These are phyloP conservation scores for Lycocerus yunnanus DNA, from an alignment of 2,888 invertebrate species.

Conservation along the genomic window DNA sequence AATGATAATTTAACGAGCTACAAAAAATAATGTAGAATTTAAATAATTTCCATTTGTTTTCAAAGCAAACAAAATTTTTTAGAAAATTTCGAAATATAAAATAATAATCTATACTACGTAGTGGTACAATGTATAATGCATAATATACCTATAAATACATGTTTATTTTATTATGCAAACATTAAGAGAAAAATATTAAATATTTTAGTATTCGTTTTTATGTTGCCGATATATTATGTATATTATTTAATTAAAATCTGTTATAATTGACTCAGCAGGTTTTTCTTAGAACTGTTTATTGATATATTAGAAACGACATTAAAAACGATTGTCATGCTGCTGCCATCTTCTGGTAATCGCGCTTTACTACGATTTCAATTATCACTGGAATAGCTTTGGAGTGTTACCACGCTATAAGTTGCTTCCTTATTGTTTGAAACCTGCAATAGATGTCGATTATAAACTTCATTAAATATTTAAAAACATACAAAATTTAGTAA, in stretches of 20 bases:
- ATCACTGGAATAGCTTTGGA: conserved; percentile 28
- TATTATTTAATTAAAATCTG: background rate
- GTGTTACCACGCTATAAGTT: conserved; percentile 36
- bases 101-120: background rate
- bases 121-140: background rate
- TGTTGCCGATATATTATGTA: no score
- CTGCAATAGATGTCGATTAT: conserved; percentile 6
- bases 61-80: background rate
- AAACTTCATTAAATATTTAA: background rate
- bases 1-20: background rate
- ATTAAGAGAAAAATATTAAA: background rate
- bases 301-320: conserved; percentile 28
- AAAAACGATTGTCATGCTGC: conserved; percentile 15
- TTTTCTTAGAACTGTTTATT: conserved; percentile 29
- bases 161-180: background rate
- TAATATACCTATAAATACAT: no score
- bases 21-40: background rate
- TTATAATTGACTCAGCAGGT: conserved; percentile 18
- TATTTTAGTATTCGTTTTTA: background rate
- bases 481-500: background rate
- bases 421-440: conserved; percentile 5
- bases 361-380: conserved; percentile 21
- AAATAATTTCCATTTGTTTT: background rate
- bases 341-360: conserved; percentile 24
- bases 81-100: background rate